phyloP scores from a whole-genome alignment of 2,888 invertebrate species.

The Sceliomorpha sp. region DNA sequence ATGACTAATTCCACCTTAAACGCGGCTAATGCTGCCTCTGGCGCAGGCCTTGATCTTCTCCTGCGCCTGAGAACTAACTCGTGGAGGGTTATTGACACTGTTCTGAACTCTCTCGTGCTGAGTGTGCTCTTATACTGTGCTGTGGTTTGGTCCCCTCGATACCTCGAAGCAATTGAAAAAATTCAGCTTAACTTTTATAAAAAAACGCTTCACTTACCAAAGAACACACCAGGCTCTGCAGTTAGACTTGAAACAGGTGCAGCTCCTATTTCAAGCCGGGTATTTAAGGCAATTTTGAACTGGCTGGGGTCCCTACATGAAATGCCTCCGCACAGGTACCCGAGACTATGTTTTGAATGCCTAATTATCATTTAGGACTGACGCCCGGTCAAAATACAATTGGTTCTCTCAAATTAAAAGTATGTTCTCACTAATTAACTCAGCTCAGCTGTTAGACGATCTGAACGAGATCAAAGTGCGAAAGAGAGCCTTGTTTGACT shows the following conservation, averaged over 20 bases:
- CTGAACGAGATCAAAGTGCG: too few relatives aligned
- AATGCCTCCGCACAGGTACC: too few relatives aligned
- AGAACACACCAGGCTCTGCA: slow-evolving; percentile 2
- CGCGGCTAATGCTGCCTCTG: neutral
- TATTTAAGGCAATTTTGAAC: slow-evolving; percentile 5
- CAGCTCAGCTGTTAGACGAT: too few relatives aligned
- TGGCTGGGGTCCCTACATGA: too few relatives aligned
- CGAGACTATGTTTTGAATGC: too few relatives aligned
- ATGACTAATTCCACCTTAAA: slow-evolving; percentile 3
- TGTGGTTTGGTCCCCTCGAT: slow-evolving; percentile 3
- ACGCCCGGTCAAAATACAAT: too few relatives aligned
- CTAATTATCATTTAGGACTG: too few relatives aligned
- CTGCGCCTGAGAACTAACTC: slow-evolving; percentile 1
- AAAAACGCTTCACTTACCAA: neutral
- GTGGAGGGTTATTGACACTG: slow-evolving; percentile 5
- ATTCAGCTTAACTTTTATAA: slow-evolving; percentile 6
- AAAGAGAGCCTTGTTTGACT: too few relatives aligned
- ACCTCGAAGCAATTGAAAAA: neutral
- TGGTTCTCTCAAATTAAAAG: too few relatives aligned
- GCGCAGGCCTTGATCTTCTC: neutral
- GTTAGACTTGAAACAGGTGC: neutral
- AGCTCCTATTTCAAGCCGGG: neutral
- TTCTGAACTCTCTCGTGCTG: slow-evolving; percentile 4
- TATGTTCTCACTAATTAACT: too few relatives aligned
- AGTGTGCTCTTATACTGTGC: slow-evolving; percentile 8